Base-by-base conservation (phyloP, 2,888 invertebrate genomes). In the Physocephala rufipes region DNA sequence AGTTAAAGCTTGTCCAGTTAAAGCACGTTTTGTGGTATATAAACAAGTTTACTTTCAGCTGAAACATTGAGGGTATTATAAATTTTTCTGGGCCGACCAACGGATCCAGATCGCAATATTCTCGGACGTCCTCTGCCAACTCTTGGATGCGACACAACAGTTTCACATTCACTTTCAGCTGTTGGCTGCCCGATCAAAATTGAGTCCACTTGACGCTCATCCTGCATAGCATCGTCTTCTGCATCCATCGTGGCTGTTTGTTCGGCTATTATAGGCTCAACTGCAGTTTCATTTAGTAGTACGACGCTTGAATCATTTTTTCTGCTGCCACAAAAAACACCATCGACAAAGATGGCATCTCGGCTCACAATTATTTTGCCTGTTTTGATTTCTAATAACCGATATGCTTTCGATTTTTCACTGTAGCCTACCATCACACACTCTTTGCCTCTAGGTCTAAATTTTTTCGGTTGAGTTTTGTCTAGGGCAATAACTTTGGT, bases 401-500 rank as follows among this genome's bases (percentile, higher is more conserved):
- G 45, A 43, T 71, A 71, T 19, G 58, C 71, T 36, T 65, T 66
- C n/a, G n/a, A n/a, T n/a, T n/a, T n/a, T n/a, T n/a, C n/a, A n/a
- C n/a, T n/a, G n/a, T n/a, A 43, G 61, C 68, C 16, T 28, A 24
- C 63, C 45, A 63, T 47, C 45, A 63, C 47, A 16, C 26, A 47
- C 12, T 16, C 47, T 61, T 73, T 68, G n/a, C 55, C 74, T 71
- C 45, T 68, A 64, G 13, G 74, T 73, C 1, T 65, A 58, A 36
- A 76, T 74, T 59, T 73, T 76, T 13, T 49, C 16, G 21, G 28
- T 61, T 13, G 51, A 66, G 13, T 61, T 66, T 74, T 74, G 12
- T 75, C 70, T 16, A 76, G 30, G 12, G 71, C 72, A 21, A 73
- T 66, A 16, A 71, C 74, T 12, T 53, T 13, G 2, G 71, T 73